Evolutionary conservation across 2,797 vertebrate species (phyloP), one percentile per base, ranked within the genome.

Genomic region (Bucorvus abyssinicus): DNA sequence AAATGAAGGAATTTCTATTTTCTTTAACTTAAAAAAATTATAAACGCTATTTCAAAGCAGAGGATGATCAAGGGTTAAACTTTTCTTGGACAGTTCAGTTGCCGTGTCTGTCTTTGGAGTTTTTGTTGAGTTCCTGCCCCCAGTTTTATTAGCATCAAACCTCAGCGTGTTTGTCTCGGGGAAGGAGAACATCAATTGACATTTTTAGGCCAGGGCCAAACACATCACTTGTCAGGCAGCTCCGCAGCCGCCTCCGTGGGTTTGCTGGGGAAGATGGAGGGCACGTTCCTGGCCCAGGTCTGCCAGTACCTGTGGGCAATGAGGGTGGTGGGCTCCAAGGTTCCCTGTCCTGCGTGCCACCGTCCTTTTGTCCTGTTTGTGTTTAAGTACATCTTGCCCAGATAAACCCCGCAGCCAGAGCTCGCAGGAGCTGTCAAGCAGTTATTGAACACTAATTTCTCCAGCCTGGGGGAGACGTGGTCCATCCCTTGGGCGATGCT

Each of bases 171-270:
- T 84, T 87, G 87, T 94, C 87, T 57, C 0, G 11, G 52, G 59
- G 32, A 83, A 81, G 89, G 38, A 90, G 86, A 94, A 92, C 59
- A 57, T 49, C 63, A 60, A 10, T 14, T 75, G 90, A 93, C 61
- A 1, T 86, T 96, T 95, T 86, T 4, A 92, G 96, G 96, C 88
- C 94, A 94, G 89, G 89, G 73, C 84, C 82, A 70, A 82, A 69
- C 14, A 7, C 76, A 56, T 84, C 84, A 38, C 78, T 92, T 59
- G 71, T 67, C 82, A 87, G 87, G 78, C 82, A 77, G 78, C 84
- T 80, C 88, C 3, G 11, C 56, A 40, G 60, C 75, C 0, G 3
- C 44, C 32, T 38, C 47, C 3, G 4, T 23, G 80, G 80, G 1
- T 63, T 59, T 67, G 27, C 60, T 1, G 3, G 63, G 15, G 60